phyloP scores from a whole-genome alignment of 2,888 invertebrate species.

The Cheilosia soror region DNA sequence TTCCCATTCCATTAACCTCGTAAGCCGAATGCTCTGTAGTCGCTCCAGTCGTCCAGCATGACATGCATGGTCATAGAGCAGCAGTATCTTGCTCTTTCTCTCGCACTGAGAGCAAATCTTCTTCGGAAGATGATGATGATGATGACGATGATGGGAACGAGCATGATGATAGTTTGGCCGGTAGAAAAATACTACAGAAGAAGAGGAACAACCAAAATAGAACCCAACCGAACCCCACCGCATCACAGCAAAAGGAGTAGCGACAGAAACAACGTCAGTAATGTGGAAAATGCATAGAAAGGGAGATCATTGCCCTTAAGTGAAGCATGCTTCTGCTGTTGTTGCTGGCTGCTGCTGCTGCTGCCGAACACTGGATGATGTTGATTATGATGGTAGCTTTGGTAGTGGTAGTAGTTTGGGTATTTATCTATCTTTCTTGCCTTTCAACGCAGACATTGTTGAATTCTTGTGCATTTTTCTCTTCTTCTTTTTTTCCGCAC shows the following conservation, averaged over 20 bases:
- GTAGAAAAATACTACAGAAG: conserved; percentile 26
- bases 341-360: conserved; percentile 18
- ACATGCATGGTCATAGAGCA: conserved; percentile 66
- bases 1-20: conserved; percentile 75
- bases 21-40: conserved; percentile 54
- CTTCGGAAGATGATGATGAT: conserved; percentile 13
- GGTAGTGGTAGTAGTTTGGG: conserved; percentile 54
- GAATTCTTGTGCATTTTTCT: conserved; percentile 62
- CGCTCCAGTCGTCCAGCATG: conserved; percentile 47
- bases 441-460: conserved; percentile 71
- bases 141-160: conserved; percentile 43
- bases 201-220: conserved; percentile 53
- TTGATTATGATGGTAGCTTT: conserved; percentile 47
- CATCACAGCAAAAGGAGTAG: conserved; percentile 30
- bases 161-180: conserved; percentile 49
- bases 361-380: conserved; percentile 11
- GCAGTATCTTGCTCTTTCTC: conserved; percentile 35
- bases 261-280: conserved; percentile 64
- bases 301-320: conserved; percentile 75
- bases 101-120: not conserved
- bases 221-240: conserved; percentile 30
- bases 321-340: conserved; percentile 61
- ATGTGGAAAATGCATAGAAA: conserved; percentile 75
- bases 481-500: conserved; percentile 13
- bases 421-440: conserved; percentile 69